Base-by-base conservation (phyloP, 2,113 vertebrate genomes). In the Antigone vipio region DNA sequence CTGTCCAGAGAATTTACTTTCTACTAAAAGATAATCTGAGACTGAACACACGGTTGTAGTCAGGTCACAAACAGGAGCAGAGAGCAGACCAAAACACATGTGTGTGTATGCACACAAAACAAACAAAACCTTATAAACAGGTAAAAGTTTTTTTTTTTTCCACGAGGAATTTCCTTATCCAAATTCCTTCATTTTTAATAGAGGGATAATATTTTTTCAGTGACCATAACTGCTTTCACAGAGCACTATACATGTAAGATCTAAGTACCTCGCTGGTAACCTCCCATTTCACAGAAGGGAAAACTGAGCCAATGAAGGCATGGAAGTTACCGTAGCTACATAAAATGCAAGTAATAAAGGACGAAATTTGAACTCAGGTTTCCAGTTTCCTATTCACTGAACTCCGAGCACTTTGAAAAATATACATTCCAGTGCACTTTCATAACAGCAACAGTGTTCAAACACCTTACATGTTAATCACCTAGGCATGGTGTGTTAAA, bases 281-380 rank as follows among this genome's bases (percentile, higher is more conserved):
- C 18, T 53, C 42, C 22, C 17, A 67, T 79, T 89, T 55, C 81
- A 93, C 23, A 35, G 62, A 80, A 69, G 9, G 58, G 45, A 88
- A 93, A 85, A 69, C n/a, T 29, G 45, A 95, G 67, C 50, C 84
- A 63, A 24, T 1, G 23, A 73, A 73, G 66, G 59, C 55, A 92
- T 6, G 29, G 55, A 76, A 76, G 85, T 92, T 76, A 69, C 77
- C n/a, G 67, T 4, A 75, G 89, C 38, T 82, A 83, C n/a, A 62
- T 16, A 93, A 94, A 96, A 89, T 12, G 30, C 62, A 89, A 72
- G 40, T 55, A 75, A 79, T 50, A 69, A 85, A 93, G 53, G n/a
- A 82, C 63, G 80, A 92, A 94, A 96, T 73, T 5, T 53, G 62
- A 96, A 89, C 91, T 87, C 49, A 7, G 15, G 71, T 66, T 91